Evolutionary conservation across 2,113 vertebrate genomes (phyloP).

Genomic region (Macrotus californicus): DNA sequence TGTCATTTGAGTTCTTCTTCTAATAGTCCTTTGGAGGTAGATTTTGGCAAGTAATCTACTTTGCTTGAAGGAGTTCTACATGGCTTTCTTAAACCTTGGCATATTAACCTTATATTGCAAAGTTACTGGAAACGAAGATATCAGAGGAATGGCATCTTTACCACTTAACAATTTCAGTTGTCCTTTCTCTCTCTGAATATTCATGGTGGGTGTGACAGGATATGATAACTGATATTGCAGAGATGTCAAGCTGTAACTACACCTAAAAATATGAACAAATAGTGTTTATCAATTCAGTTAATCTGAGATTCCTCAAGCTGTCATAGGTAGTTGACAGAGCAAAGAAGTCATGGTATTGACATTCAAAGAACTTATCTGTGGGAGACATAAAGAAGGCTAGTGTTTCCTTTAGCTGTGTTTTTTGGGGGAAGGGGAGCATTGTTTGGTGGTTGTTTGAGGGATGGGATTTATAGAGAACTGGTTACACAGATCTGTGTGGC

Average conservation of each 20-base stretch:
- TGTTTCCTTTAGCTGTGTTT: neutral
- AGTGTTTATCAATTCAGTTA: neutral
- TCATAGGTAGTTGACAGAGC: neutral
- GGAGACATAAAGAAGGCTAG: neutral
- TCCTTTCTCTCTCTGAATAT: neutral
- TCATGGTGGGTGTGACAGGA: neutral
- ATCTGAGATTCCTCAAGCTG: neutral
- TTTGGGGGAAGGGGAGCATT: neutral
- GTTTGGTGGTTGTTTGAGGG: neutral
- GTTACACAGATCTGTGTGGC: neutral
- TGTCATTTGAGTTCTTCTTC: constrained; percentile 38
- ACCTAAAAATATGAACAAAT: neutral
- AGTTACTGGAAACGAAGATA: constrained; percentile 26
- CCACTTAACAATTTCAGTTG: neutral
- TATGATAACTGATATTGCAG: neutral
- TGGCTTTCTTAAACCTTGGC: constrained; percentile 23
- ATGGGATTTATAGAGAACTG: neutral
- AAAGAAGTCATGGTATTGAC: neutral
- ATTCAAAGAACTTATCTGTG: neutral
- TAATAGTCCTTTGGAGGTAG: constrained; percentile 14
- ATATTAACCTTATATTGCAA: neutral
- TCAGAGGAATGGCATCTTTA: constrained; percentile 34
- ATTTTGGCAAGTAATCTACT: constrained; percentile 48
- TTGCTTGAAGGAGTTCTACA: neutral
- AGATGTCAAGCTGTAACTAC: neutral